phyloP scores from a whole-genome alignment of 2,797 vertebrate species.

The Anabacerthia variegaticeps region DNA sequence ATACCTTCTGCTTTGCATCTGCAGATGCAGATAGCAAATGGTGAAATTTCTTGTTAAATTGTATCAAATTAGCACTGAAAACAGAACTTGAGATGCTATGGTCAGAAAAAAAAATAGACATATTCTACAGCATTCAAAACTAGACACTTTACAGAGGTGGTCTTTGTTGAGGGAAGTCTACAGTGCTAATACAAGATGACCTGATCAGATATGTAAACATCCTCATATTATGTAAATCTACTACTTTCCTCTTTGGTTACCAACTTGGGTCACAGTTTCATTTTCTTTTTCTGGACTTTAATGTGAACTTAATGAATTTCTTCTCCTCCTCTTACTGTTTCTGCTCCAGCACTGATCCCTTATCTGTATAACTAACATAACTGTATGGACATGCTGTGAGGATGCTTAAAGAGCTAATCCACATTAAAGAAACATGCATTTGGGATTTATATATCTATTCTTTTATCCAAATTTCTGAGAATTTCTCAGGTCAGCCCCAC shows the following conservation, averaged over 20 bases:
- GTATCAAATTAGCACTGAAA: neutral
- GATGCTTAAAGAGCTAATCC: neutral
- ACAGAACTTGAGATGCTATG: neutral
- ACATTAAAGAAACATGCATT: neutral
- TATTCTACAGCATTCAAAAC: neutral
- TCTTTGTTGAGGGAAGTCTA: neutral
- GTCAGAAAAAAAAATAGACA: neutral
- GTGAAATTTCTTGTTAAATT: neutral
- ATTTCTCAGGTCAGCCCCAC: neutral
- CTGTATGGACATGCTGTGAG: neutral
- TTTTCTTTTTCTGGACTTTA: neutral
- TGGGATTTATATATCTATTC: neutral
- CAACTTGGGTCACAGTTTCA: neutral
- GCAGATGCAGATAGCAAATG: neutral
- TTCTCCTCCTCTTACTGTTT: neutral
- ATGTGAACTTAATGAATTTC: neutral
- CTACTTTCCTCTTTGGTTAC: neutral
- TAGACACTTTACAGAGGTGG: neutral
- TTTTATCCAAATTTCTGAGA: neutral
- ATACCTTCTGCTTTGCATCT: neutral
- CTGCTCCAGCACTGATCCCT: neutral
- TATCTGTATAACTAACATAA: neutral
- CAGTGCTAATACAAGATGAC: neutral
- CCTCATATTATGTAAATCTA: neutral
- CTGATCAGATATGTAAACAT: neutral